Conservation (phyloP, 2,797 vertebrate genomes). For the Sebastes nivosus region DNA sequence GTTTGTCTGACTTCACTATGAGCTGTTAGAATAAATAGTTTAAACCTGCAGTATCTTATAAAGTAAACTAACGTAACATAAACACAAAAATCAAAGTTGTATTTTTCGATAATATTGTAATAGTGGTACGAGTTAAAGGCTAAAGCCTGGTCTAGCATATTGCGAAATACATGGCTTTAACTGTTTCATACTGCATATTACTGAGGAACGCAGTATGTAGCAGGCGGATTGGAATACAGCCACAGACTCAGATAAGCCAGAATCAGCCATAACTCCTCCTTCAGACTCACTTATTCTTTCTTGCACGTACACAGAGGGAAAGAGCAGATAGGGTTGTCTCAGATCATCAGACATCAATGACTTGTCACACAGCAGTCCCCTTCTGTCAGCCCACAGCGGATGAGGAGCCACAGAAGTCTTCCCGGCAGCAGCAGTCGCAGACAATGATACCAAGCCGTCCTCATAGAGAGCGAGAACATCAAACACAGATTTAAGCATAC, state of each 20-base stretch:
- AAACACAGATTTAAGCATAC: conserved; percentile 33
- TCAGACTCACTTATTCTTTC: conserved; percentile 22
- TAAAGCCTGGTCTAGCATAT: too few relatives aligned
- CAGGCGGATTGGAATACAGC: not conserved
- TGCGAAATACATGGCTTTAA: not conserved
- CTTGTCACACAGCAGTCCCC: conserved; percentile 63
- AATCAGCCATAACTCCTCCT: conserved; percentile 9
- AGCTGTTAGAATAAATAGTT: too few relatives aligned
- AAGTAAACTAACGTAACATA: too few relatives aligned
- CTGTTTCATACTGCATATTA: not conserved
- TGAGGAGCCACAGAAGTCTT: conserved; percentile 57
- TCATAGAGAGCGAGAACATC: conserved; percentile 39
- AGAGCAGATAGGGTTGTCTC: conserved; percentile 45
- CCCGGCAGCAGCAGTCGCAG: conserved; percentile 49
- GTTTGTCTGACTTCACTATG: too few relatives aligned
- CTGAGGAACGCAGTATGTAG: not conserved
- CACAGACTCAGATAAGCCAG: not conserved
- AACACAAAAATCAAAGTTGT: too few relatives aligned
- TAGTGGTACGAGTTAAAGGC: too few relatives aligned
- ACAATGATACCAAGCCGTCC: conserved; percentile 48
- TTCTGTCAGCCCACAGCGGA: conserved; percentile 55
- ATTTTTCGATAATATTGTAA: too few relatives aligned
- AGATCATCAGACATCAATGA: conserved; percentile 71
- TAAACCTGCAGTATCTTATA: too few relatives aligned
- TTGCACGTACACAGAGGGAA: not conserved